Evolutionary conservation across 2,888 invertebrate genomes (phyloP), one percentile per base, ranked within the genome.

Genomic region (Campoletis raptor): DNA sequence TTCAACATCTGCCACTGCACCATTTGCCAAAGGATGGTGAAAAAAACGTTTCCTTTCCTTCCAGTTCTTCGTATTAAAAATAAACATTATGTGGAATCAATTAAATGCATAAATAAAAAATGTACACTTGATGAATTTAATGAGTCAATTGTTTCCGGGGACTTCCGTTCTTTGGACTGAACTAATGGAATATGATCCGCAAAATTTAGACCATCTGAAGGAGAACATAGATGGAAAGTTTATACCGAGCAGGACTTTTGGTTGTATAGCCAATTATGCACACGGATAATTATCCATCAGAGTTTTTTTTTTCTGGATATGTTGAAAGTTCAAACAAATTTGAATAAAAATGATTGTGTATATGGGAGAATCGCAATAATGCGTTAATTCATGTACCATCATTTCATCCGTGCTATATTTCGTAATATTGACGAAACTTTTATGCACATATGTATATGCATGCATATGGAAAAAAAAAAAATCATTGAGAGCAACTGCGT

Each of bases 21-120:
- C 93, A 0, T 93, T 54, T 69, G 92, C 92, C 0, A 89, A 80
- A 48, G 91, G 92, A 81, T 40, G 9, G 9, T 84, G 66, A 79
- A 10, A 64, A 18, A 24, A 24, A 18, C 4, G 40, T 30, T 45
- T 66, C 40, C 12, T 52, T 67, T 3, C n/a, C 40, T 40, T 15
- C 40, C 72, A n/a, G 3, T 48, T n/a, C 30, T 24, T 37, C 24
- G 12, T 72, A 6, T 79, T 57, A 15, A 12, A 9, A 42, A 57
- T n/a, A 37, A 5, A 8, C 45, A 42, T 30, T 42, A 30, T 45
- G 18, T 72, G 18, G 21, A 61, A 37, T 80, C 42, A 15, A 61
- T 45, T 61, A n/a, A 40, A 8, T 42, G 36, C 48, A 30, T 42
- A 42, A 37, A 42, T 57, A 67, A 52, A 52, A 9, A 52, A 37